Percentiles rank a stretch among this genome's conserved stretches.
phyloP scores from a whole-genome alignment of 2,888 invertebrate species.

The Agrilus biguttatus region DNA sequence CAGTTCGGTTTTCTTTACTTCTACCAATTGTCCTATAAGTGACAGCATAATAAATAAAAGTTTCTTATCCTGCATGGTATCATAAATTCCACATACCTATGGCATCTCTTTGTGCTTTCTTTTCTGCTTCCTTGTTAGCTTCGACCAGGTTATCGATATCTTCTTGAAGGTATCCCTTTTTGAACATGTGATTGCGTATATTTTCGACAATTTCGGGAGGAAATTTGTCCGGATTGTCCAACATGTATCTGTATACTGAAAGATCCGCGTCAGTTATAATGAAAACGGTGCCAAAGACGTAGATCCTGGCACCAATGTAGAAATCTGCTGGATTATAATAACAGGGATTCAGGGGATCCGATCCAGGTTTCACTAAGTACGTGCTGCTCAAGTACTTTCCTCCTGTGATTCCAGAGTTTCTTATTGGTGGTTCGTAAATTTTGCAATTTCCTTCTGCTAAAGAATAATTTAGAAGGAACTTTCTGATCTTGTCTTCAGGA shows the following conservation, averaged over 20 bases:
- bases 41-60: not conserved
- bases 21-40: conserved; percentile 8
- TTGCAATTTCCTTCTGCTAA: conserved; percentile 61
- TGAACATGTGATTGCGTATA: conserved; percentile 50
- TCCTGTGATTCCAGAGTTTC: conserved; percentile 61
- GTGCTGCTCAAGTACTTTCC: conserved; percentile 61
- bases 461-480: conserved; percentile 63
- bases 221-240: conserved; percentile 57
- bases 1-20: conserved; percentile 18
- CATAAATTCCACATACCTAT: conserved; percentile 12
- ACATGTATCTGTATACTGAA: conserved; percentile 64
- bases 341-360: conserved; percentile 51
- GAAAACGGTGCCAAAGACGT: conserved; percentile 62
- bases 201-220: conserved; percentile 49
- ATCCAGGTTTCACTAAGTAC: conserved; percentile 52
- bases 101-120: conserved; percentile 20
- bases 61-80: too few species aligned
- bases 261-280: conserved; percentile 61
- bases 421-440: conserved; percentile 56
- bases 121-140: conserved; percentile 21
- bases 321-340: conserved; percentile 71
- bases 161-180: conserved; percentile 46
- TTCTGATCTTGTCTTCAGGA: conserved; percentile 61
- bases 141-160: conserved; percentile 34
- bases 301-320: conserved; percentile 58